Evolutionary conservation across 2,888 invertebrate species (phyloP).

Genomic region (Mechanitis messenoides): DNA sequence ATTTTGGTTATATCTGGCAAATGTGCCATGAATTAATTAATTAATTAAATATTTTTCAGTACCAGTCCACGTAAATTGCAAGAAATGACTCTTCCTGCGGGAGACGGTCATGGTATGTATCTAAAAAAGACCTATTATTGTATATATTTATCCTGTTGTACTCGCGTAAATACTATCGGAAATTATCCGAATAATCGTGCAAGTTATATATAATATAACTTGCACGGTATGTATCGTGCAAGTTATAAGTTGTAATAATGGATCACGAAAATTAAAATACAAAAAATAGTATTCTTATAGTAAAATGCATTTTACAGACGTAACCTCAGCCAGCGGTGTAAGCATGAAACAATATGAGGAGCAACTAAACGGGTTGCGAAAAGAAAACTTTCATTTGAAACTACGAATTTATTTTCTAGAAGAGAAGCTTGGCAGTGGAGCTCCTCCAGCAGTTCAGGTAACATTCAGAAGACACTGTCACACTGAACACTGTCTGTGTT

Average conservation of each 20-base stretch:
- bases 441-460: conserved; percentile 80
- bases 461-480: conserved; percentile 29
- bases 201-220: too few relatives aligned
- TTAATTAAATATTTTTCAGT: conserved; percentile 61
- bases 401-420: conserved; percentile 93
- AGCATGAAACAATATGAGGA: conserved; percentile 95
- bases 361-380: conserved; percentile 86
- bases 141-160: too few relatives aligned
- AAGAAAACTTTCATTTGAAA: conserved; percentile 95
- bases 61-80: conserved; percentile 82
- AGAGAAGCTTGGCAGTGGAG: conserved; percentile 84
- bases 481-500: too few relatives aligned
- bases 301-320: conserved; percentile 40
- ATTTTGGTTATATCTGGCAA: too few relatives aligned
- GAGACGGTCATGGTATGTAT: conserved; percentile 67
- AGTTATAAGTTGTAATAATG: too few relatives aligned
- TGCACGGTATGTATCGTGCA: too few relatives aligned
- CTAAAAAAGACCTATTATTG: background rate
- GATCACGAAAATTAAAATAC: too few relatives aligned
- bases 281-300: background rate
- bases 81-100: conserved; percentile 78
- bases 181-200: too few relatives aligned
- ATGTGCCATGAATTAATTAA: too few relatives aligned
- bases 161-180: too few relatives aligned
- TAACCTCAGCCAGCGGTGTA: conserved; percentile 75